Evolutionary conservation across 2,113 vertebrate species (phyloP), one percentile per base, ranked within the genome.

Genomic region (Lamprologus tigripictilis): DNA sequence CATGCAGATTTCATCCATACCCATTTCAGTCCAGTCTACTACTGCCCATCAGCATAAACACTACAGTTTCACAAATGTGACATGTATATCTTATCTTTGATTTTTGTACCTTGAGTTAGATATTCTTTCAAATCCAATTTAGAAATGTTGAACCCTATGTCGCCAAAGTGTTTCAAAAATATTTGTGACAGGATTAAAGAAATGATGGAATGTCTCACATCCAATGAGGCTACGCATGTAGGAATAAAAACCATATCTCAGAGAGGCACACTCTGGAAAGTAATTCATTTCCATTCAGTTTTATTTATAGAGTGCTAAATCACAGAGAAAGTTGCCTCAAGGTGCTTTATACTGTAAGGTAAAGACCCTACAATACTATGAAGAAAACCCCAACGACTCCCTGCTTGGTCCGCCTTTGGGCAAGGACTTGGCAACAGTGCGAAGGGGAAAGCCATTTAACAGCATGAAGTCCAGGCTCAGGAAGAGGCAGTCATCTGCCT

Each of bases 51-150:
- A 57, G 37, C 12, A 42, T 42, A 42, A 73, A 73, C 66, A 45
- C 19, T 3, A 42, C 12, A 42, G 37, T 23, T 42, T 71, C 66
- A 21, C 1, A 23, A 71, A 45, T 16, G n/a, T 63, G 58, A 0
- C 2, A 63, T 19, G 58, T 23, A 42, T 21, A 71, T 6, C 19
- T 40, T 42, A 42, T 42, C 35, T 42, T 71, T 71, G 8, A 73
- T 73, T 42, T 26, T 16, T 0, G 1, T 45, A 42, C 0, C 0
- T 23, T 13, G 63, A 71, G n/a, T 73, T 71, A 40, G 2, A 71
- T 45, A 71, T 45, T 71, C 1, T 45, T 26, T 23, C n/a, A 68
- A 68, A 8, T 40, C 66, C 35, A 40, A 40, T 68, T 40, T 21
- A 68, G 7, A 71, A 42, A 40, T 42, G 0, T 68, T 71, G 19